Percentiles rank a stretch among this genome's conserved stretches.
Evolutionary conservation across 2,113 vertebrate genomes (phyloP).

Genomic region (Nipponia nippon): DNA sequence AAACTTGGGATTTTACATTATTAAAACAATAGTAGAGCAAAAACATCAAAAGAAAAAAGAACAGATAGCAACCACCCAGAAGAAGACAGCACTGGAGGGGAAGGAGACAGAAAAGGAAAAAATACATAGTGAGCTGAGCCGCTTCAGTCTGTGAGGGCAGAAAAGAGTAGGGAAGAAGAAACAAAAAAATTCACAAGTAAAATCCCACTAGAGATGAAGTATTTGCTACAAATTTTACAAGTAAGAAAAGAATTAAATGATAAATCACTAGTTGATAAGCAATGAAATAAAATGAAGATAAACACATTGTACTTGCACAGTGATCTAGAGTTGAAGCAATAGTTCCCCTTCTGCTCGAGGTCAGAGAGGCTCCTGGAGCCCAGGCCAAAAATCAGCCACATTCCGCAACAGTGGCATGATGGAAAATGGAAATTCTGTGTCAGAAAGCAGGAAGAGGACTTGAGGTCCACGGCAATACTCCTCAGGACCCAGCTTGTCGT

Average conservation of each 20-base stretch:
- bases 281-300: not conserved
- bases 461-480: not conserved
- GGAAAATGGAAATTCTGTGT: conserved; percentile 5
- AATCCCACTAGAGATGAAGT: not conserved
- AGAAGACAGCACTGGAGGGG: not conserved
- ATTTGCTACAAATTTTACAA: not conserved
- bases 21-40: not conserved
- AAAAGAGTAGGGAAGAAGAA: not conserved
- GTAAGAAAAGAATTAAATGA: not conserved
- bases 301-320: not conserved
- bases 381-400: not conserved
- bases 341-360: not conserved
- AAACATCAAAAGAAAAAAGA: conserved; percentile 15
- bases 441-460: not conserved
- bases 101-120: conserved; percentile 2
- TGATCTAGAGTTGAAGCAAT: not conserved
- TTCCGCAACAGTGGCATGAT: not conserved
- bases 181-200: not conserved
- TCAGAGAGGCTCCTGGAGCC: not conserved
- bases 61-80: not conserved
- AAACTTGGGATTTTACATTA: conserved; percentile 26
- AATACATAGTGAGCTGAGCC: not conserved
- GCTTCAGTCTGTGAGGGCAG: not conserved
- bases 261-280: not conserved
- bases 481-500: not conserved